phyloP scores from a whole-genome alignment of 1,140 invertebrate genomes.

The Macrobrachium nipponense region DNA sequence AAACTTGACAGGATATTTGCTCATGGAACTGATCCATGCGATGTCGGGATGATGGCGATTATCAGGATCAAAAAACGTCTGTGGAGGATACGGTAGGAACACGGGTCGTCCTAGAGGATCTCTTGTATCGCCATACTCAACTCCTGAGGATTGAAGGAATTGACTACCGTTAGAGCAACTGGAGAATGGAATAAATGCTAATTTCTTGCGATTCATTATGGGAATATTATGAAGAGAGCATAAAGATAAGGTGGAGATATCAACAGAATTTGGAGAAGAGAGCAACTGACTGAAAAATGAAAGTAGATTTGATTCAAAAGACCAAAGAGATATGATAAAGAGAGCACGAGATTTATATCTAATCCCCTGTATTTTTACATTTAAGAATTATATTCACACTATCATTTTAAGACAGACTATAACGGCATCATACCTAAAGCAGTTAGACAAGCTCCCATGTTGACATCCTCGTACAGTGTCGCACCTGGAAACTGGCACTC shows the following conservation, averaged over 20 bases:
- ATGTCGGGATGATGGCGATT: neutral
- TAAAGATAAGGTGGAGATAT: no score
- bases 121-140: neutral
- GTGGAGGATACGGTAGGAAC: slow-evolving; percentile 22
- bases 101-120: neutral
- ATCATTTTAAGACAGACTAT: neutral
- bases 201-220: no score
- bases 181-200: no score
- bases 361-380: no score
- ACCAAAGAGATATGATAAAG: no score
- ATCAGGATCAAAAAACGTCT: neutral
- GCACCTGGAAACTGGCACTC: slow-evolving; percentile 15
- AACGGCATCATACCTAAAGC: neutral
- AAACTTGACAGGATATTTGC: slow-evolving; percentile 22
- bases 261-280: no score
- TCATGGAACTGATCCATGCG: slow-evolving; percentile 4
- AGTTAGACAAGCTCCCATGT: slow-evolving; percentile 30
- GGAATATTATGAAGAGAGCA: no score
- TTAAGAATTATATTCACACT: no score
- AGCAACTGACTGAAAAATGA: no score
- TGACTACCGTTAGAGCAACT: no score
- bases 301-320: no score
- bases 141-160: neutral
- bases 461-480: slow-evolving; percentile 20
- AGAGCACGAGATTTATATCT: no score